phyloP scores from a whole-genome alignment of 2,113 vertebrate species.

The Microcebus ravelobensis region DNA sequence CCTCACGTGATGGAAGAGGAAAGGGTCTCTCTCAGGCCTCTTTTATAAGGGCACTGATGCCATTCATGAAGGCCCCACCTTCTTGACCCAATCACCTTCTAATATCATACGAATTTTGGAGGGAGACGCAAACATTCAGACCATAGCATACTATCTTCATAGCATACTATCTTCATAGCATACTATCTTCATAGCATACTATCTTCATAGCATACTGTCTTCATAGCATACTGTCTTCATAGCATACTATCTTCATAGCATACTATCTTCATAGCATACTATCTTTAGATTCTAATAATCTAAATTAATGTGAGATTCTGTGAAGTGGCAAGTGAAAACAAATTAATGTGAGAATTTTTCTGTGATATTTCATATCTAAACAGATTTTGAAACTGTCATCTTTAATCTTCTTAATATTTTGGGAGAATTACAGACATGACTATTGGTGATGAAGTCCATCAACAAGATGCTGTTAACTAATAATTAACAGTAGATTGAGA shows the following conservation, averaged over 20 bases:
- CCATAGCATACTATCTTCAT: not conserved
- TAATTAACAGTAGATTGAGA: not conserved
- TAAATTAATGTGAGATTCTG: not conserved
- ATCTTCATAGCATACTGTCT: not conserved
- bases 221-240: not conserved
- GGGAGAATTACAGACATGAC: not conserved
- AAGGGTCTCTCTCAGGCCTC: not conserved
- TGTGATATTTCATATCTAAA: not conserved
- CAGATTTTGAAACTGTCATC: not conserved
- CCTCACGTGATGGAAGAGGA: not conserved
- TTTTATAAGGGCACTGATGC: not conserved
- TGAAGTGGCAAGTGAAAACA: too few species aligned
- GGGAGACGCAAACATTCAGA: not conserved
- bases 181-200: not conserved
- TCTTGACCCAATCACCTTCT: not conserved
- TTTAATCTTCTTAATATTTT: not conserved
- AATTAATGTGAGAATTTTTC: not conserved
- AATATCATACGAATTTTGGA: not conserved
- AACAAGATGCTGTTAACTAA: not conserved
- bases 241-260: not conserved
- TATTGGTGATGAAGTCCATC: not conserved
- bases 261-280: not conserved
- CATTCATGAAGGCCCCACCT: not conserved
- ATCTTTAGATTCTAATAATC: not conserved
- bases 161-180: not conserved